phyloP scores from a whole-genome alignment of 1,140 invertebrate species.

The Solenopsis fugax region DNA sequence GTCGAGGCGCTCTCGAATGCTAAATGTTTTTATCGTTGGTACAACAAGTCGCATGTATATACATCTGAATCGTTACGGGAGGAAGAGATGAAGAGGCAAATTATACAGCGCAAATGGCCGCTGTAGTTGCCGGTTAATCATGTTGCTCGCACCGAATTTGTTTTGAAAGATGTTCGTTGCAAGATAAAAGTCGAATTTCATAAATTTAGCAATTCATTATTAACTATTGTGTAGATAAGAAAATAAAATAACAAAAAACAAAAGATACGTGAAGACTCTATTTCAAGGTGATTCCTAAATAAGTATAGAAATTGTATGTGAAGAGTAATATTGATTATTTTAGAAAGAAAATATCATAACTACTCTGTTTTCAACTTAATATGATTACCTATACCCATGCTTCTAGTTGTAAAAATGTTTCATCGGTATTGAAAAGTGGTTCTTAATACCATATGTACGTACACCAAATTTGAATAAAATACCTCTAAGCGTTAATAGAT shows the following conservation, averaged over 20 bases:
- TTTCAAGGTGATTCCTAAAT: neutral
- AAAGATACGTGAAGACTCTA: neutral
- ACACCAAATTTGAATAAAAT: no score
- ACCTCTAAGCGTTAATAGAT: no score
- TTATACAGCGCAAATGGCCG: constrained; percentile 15
- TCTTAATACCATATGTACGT: no score
- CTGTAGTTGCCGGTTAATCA: neutral
- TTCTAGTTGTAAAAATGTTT: no score
- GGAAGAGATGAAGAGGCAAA: constrained; percentile 5
- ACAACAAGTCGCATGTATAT: neutral
- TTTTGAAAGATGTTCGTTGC: neutral
- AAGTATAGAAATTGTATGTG: no score
- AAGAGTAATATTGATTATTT: no score
- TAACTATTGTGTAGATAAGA: neutral
- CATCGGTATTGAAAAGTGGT: no score
- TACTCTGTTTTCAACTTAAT: no score
- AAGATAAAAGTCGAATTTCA: neutral
- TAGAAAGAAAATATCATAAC: no score
- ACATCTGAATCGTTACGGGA: neutral
- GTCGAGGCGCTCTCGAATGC: constrained; percentile 1
- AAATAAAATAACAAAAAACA: neutral
- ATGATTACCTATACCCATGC: no score
- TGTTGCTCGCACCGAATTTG: neutral
- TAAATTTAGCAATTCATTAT: neutral
- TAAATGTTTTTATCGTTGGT: constrained; percentile 31